phyloP scores from a whole-genome alignment of 2,888 invertebrate genomes.

The Tetanocera ferruginea region DNA sequence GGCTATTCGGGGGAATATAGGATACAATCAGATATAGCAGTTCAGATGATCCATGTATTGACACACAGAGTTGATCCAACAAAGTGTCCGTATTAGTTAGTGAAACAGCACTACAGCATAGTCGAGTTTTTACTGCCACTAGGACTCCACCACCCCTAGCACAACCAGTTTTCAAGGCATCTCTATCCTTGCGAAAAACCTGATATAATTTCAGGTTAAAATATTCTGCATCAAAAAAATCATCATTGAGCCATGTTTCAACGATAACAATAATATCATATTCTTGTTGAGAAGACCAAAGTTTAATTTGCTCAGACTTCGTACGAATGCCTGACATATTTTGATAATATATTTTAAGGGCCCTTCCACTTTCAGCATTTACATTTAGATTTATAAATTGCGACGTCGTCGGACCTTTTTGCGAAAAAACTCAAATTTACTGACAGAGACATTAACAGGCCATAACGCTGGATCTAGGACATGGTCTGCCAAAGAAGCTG shows the following conservation, averaged over 20 bases:
- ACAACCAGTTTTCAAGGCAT: conserved; percentile 5
- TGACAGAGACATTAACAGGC: no score
- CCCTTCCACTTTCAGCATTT: no score
- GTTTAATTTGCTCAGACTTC: no score
- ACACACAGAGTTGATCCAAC: not conserved
- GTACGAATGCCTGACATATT: no score
- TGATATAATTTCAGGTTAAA: not conserved
- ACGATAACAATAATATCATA: not conserved
- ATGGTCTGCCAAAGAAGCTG: no score
- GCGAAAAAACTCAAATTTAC: no score
- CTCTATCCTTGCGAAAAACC: not conserved
- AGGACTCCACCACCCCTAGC: not conserved
- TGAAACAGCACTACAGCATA: no score
- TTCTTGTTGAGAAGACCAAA: no score
- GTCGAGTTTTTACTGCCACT: not conserved
- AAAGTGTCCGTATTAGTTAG: not conserved
- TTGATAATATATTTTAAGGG: no score
- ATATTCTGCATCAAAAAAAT: conserved; percentile 3
- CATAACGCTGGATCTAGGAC: no score
- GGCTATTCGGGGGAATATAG: not conserved
- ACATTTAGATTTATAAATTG: no score
- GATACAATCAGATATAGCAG: not conserved
- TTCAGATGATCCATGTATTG: not conserved
- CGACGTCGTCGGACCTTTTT: no score
- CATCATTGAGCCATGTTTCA: not conserved